Base-by-base conservation (phyloP, 2,113 vertebrate species). In the Prinia subflava region DNA sequence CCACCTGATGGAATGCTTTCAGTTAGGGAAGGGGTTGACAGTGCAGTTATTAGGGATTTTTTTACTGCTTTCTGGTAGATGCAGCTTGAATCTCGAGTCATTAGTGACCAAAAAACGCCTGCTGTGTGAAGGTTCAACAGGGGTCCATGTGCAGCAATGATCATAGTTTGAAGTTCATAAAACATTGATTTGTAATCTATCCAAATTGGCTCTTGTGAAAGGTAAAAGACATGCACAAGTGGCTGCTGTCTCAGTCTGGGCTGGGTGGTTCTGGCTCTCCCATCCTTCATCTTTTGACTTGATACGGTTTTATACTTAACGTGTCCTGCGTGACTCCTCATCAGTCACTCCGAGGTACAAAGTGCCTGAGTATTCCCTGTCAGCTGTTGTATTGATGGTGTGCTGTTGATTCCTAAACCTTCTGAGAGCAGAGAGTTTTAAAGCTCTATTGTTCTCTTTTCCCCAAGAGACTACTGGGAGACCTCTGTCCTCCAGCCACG, bases 261-360 rank as follows among this genome's bases (percentile, higher is more conserved):
- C 27, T 85, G 52, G 4, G 6, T 63, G 13, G 63, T 89, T 63
- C 78, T 64, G 28, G 7, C 59, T 69, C 23, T 86, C 67, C 55
- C 17, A 50, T 87, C n/a, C 21, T 68, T 65, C 35, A 39, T 44
- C 52, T 63, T 87, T 33, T 39, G 56, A 62, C 17, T 81, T 49
- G 7, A 1, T 65, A 37, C 5, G 11, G 10, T 74, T 94, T 74
- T 90, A 21, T 87, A 35, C 21, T 78, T 44, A 25, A 52, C 0
- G 2, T 7, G 18, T 69, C 41, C 64, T 56, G 14, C 0, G 0
- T 57, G 50, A 39, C 19, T 82, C 64, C 13, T 60, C 49, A 39
- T 11, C n/a, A 9, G 13, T 69, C 4, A 7, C 46, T 68, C 18
- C 18, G 39, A 73, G 59, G 15, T 21, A 30, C 25, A 10, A 35